A percentile compares a stretch with the other conserved stretches of the same genome.
Conservation (phyloP, 2,888 invertebrate genomes). For the Didymodactylos carnosus region DNA sequence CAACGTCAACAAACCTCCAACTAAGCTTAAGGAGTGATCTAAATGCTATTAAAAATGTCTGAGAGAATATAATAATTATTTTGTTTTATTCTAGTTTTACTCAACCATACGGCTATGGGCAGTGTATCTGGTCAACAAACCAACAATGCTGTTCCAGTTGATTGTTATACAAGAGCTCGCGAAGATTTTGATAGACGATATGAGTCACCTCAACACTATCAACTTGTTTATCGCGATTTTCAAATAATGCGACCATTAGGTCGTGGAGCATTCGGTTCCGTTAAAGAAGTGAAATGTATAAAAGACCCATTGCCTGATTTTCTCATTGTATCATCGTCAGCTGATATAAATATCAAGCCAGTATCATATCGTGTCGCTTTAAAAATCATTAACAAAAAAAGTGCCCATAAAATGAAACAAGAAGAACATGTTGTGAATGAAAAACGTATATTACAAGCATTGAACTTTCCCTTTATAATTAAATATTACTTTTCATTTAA, state of each 20-base stretch:
- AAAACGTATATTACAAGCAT: constrained; percentile 7
- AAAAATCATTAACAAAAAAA: constrained; percentile 13
- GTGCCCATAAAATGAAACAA: constrained; percentile 14
- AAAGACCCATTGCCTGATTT: background rate
- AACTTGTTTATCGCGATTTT: background rate
- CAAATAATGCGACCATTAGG: background rate
- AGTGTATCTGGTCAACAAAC: too few relatives aligned
- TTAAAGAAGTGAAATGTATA: background rate
- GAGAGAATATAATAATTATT: too few relatives aligned
- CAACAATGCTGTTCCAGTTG: too few relatives aligned
- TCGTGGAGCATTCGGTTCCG: background rate
- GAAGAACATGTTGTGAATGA: constrained; percentile 13
- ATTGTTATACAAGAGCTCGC: background rate
- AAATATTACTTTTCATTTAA: constrained; percentile 5
- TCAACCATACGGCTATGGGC: too few relatives aligned
- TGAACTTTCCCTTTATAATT: constrained; percentile 13
- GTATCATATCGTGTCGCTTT: constrained; percentile 4
- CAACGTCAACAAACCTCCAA: too few relatives aligned
- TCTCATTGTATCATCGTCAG: background rate
- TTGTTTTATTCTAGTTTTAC: too few relatives aligned
- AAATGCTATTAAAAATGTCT: too few relatives aligned
- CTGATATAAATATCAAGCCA: background rate
- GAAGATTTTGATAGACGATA: background rate
- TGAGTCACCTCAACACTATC: background rate
- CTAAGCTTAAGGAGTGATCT: too few relatives aligned